These are phyloP conservation scores for Cyphomyrus plagiostoma DNA, from an alignment of 2,113 vertebrate genomes.

Conservation along the genomic window DNA sequence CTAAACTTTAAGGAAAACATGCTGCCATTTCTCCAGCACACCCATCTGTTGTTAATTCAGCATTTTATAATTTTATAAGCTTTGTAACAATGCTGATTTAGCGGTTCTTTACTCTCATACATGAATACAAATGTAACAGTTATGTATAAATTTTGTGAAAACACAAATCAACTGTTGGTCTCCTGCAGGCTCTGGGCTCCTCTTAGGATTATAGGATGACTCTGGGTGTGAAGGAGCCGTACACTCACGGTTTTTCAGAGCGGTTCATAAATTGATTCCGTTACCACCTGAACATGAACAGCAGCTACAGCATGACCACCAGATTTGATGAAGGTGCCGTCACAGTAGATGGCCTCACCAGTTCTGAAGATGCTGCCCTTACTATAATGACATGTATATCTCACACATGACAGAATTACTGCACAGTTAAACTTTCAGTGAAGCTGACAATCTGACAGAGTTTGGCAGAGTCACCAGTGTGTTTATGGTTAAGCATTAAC, in stretches of 20 bases:
- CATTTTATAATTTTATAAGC: background rate
- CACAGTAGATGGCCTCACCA: background rate
- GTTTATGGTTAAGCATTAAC: background rate
- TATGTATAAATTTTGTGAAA: background rate
- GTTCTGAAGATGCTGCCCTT: background rate
- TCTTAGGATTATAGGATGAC: background rate
- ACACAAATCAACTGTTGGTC: background rate
- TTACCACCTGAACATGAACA: background rate
- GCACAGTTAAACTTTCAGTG: background rate
- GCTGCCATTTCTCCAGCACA: background rate
- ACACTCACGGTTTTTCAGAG: background rate
- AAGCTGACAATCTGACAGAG: background rate
- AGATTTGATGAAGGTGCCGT: background rate
- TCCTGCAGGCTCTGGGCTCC: background rate
- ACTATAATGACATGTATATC: background rate
- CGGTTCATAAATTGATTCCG: background rate
- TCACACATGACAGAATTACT: background rate
- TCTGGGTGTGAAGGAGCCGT: background rate
- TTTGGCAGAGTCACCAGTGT: background rate
- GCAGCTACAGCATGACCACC: background rate
- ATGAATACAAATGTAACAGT: background rate
- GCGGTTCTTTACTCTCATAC: background rate
- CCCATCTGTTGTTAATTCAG: background rate
- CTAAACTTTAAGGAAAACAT: conserved; percentile 53
- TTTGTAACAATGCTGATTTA: background rate